Base-by-base conservation (phyloP, 2,888 invertebrate genomes). In the Carpatolechia fugitivella region DNA sequence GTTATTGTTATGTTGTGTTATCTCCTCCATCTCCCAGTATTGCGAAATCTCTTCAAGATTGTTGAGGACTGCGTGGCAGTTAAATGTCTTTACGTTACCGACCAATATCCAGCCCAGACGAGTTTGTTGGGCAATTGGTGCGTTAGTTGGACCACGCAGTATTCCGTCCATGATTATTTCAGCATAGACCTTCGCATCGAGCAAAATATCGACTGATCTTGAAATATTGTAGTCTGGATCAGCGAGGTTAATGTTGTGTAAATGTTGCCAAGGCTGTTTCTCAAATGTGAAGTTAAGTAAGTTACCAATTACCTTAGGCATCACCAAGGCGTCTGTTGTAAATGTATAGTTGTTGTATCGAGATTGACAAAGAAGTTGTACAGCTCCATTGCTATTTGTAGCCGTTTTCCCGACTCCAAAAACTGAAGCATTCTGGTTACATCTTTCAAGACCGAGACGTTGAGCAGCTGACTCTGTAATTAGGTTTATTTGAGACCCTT, bases 141-240 rank as follows among this genome's bases (percentile, higher is more conserved):
- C 16, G 16, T 40, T 16, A 1, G 40, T 1, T 1, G 40, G 40
- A 10, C 40, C 40, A 8, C 40, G 16, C 18, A 40, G 11, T 2
- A 40, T 16, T 10, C 40, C 40, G 8, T 8, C 11, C 40, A 40
- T 40, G 8, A 18, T 1, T 18, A 40, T 8, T 1, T 40, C 8
- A 1, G 40, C 18, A 8, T 40, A 40, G 7, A 40, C 18, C 7
- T 11, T 11, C 1, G 40, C 18, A 11, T 40, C 18, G 7, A 40
- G 8, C 6, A 18, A 14, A 18, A 18, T n/a, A 8, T 40, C 40
- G 8, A 18, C 40, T 5, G 18, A 35, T 20, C 56, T 10, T 6
- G 59, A 58, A 0, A 58, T 36, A 24, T 59, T 56, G 18, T 53
- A 59, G 1, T 57, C 35, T 0, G 60, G 59, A 29, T 59, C 59